Evolutionary conservation across 2,113 vertebrate species (phyloP), one percentile per base, ranked within the genome.

Genomic region (Corythornis madagascariensis): DNA sequence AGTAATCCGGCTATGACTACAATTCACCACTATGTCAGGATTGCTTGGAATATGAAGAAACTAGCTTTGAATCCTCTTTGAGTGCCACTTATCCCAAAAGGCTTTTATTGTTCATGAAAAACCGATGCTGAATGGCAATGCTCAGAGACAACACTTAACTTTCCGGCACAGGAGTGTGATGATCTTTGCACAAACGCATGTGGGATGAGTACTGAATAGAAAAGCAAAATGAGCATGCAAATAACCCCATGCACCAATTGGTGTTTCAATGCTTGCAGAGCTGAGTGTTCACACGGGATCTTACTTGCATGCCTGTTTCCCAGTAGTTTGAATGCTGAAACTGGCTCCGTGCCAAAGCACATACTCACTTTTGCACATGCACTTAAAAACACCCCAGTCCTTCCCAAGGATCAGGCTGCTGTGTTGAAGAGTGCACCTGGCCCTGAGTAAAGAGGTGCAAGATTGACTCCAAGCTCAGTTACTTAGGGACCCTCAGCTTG

Each of bases 191-290:
- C 89, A 91, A 92, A 86, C 45, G 60, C 64, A 67, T 26, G 71
- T 71, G 57, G 82, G 84, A 82, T 74, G 87, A 92, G 87, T 6
- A 45, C 78, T 88, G 91, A 93, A 89, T 70, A 60, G 91, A 48
- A 70, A 48, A 70, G 84, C 79, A 83, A 89, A 92, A 91, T 79
- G 91, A 96, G 85, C 94, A 94, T 91, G 84, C 87, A 94, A 80
- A 95, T 92, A 83, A 90, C 84, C 89, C 87, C 78, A 42, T 88
- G 94, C 75, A 94, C 82, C 85, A 83, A 87, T 43, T 70, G 78
- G 84, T 57, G 81, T 89, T 95, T 88, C 84, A 80, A 53, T 76
- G 91, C 82, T 86, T 64, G 64, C 94, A 91, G 94, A 95, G 81
- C 89, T 83, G 87, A 83, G 78, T 92, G 89, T 81, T 90, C 86